Evolutionary conservation across 1,140 invertebrate species (phyloP).

Genomic region (Plodia interpunctella): DNA sequence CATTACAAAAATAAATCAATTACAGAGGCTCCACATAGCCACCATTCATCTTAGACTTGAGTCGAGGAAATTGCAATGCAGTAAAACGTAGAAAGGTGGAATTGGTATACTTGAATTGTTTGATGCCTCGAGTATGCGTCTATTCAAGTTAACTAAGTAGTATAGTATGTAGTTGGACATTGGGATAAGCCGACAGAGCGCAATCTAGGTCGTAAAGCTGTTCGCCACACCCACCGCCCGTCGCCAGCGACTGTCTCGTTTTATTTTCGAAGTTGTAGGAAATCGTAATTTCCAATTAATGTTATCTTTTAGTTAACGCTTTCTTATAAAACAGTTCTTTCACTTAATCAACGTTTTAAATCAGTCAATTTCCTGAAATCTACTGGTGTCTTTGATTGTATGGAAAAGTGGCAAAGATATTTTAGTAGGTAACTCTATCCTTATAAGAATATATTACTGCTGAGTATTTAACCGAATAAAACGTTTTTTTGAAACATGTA

Average conservation of each 20-base stretch:
- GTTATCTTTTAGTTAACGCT: neutral
- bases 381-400: no score
- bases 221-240: constrained; percentile 18
- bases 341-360: no score
- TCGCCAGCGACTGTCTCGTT: neutral
- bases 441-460: no score
- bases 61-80: constrained; percentile 30
- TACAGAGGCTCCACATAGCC: constrained; percentile 26
- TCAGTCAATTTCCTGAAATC: no score
- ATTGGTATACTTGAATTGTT: constrained; percentile 23
- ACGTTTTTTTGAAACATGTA: neutral
- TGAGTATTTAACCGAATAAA: constrained; percentile 3
- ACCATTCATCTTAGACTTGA: constrained; percentile 23
- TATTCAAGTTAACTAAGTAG: constrained; percentile 28
- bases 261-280: neutral
- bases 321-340: neutral
- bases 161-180: constrained; percentile 26
- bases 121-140: constrained; percentile 17
- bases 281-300: neutral
- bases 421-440: no score
- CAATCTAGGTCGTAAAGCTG: constrained; percentile 32
- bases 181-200: constrained; percentile 10
- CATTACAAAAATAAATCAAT: constrained; percentile 69
- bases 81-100: constrained; percentile 21
- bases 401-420: no score